phyloP scores from a whole-genome alignment of 1,140 invertebrate species.

The Stegodyphus dumicola region DNA sequence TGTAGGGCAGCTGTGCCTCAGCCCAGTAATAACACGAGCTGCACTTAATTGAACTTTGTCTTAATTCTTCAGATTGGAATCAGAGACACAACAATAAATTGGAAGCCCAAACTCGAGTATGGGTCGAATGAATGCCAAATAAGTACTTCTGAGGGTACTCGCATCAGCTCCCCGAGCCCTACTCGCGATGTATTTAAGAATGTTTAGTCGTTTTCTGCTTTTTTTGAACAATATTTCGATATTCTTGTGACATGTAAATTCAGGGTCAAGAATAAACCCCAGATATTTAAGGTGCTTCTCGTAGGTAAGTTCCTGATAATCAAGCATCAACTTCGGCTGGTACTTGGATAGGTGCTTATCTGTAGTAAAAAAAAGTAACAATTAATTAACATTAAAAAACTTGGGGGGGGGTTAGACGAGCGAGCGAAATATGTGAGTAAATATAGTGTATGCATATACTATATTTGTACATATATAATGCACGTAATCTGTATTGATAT shows the following conservation, averaged over 20 bases:
- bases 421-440: no score
- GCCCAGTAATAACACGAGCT: neutral
- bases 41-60: neutral
- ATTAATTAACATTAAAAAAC: neutral
- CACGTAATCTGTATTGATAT: no score
- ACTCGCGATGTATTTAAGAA: neutral
- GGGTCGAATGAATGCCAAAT: neutral
- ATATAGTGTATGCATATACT: no score
- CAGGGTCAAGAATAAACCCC: neutral
- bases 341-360: neutral
- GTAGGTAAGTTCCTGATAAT: neutral
- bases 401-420: no score
- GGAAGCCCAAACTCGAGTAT: neutral
- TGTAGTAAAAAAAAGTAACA: neutral
- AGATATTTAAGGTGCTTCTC: neutral
- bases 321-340: neutral
- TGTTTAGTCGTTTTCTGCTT: neutral
- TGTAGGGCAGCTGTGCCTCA: neutral
- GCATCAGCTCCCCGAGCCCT: neutral
- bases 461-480: no score
- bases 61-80: neutral
- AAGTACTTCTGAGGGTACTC: neutral
- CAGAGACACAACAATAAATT: neutral
- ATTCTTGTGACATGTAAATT: neutral
- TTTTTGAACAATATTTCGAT: neutral